These are phyloP conservation scores for Amia ocellicauda DNA, from an alignment of 2,113 vertebrate genomes.

Conservation along the genomic window DNA sequence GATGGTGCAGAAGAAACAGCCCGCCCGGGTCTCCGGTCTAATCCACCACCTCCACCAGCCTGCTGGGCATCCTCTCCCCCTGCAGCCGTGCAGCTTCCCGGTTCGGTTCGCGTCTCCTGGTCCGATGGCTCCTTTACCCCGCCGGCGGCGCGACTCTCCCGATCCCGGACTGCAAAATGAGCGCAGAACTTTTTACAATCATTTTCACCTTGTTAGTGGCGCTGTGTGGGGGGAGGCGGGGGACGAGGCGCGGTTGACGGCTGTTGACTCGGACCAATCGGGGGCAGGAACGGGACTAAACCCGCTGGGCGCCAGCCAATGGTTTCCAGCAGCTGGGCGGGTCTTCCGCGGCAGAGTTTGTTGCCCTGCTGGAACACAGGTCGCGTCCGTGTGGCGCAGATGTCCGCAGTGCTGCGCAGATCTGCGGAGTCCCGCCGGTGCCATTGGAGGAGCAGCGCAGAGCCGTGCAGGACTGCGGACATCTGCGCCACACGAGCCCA, in stretches of 20 bases:
- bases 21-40: not conserved
- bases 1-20: not conserved
- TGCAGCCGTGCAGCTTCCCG: not conserved
- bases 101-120: not conserved
- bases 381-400: too few relatives aligned
- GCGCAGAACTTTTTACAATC: slow-evolving; percentile 60
- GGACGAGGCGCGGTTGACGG: slow-evolving; percentile 26
- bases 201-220: slow-evolving; percentile 53
- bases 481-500: slow-evolving; percentile 8
- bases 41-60: not conserved
- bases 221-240: not conserved
- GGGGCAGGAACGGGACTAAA: not conserved
- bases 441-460: slow-evolving; percentile 26
- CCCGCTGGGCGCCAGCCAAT: slow-evolving; percentile 38
- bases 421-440: slow-evolving; percentile 11
- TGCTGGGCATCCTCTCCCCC: not conserved
- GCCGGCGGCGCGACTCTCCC: not conserved
- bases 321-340: slow-evolving; percentile 39
- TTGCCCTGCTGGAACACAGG: slow-evolving; percentile 21
- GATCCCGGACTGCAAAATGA: slow-evolving; percentile 28
- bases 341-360: slow-evolving; percentile 23
- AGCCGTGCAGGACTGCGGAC: too few relatives aligned
- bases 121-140: not conserved
- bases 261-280: slow-evolving; percentile 46
- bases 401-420: too few relatives aligned